phyloP scores from a whole-genome alignment of 2,888 invertebrate genomes.

The Dioctria rufipes region DNA sequence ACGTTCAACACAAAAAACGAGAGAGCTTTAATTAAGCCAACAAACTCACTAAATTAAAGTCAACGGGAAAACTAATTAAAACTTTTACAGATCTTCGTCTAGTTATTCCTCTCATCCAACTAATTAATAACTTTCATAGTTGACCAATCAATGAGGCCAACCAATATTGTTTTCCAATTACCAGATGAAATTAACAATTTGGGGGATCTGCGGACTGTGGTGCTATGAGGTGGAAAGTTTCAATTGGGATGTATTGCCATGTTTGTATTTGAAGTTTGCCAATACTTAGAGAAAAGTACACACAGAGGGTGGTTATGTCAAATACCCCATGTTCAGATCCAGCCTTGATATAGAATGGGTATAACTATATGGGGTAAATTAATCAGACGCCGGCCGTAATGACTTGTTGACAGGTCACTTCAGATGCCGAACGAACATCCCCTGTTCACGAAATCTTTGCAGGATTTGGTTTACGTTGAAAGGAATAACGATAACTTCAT shows the following conservation, averaged over 20 bases:
- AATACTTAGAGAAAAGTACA: not conserved
- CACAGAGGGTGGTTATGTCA: not conserved
- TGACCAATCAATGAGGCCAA: slow-evolving; percentile 33
- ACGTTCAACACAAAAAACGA: slow-evolving; percentile 10
- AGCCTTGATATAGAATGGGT: too few species aligned
- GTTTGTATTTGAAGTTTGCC: slow-evolving; percentile 9
- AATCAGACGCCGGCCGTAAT: slow-evolving; percentile 21
- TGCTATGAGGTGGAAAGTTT: not conserved
- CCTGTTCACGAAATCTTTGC: slow-evolving; percentile 26
- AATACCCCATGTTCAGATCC: too few species aligned
- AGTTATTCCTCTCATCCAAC: not conserved
- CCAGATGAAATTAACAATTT: slow-evolving; percentile 43
- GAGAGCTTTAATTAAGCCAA: slow-evolving; percentile 44
- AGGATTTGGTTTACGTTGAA: not conserved
- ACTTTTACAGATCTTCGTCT: slow-evolving; percentile 29
- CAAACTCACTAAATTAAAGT: slow-evolving; percentile 42
- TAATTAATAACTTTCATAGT: slow-evolving; percentile 51
- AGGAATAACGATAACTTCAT: slow-evolving; percentile 20
- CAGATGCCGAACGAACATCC: slow-evolving; percentile 11
- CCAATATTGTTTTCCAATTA: slow-evolving; percentile 47
- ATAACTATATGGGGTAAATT: slow-evolving; percentile 11
- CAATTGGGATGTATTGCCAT: not conserved
- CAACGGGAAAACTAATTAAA: slow-evolving; percentile 47
- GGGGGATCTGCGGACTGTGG: not conserved
- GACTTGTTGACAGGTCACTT: slow-evolving; percentile 49